These are phyloP conservation scores for Pristiophorus japonicus DNA, from an alignment of 2,113 vertebrate species.

Conservation along the genomic window DNA sequence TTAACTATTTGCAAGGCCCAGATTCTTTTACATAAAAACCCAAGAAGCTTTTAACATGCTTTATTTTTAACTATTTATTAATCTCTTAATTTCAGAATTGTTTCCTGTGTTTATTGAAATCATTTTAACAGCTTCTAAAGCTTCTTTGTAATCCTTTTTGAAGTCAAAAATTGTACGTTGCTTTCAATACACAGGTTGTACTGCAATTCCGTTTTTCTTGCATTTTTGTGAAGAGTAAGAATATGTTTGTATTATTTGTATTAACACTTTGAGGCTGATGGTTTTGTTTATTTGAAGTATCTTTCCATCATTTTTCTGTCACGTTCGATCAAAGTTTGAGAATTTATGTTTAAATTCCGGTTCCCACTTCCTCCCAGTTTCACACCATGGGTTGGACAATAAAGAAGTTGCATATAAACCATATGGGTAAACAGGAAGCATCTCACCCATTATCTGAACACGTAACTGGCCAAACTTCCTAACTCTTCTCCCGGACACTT, in stretches of 20 bases:
- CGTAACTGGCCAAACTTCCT: background rate
- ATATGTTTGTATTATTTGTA: background rate
- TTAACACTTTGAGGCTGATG: background rate
- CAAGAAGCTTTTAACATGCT: constrained; percentile 21
- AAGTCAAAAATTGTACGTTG: background rate
- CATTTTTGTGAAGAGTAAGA: background rate
- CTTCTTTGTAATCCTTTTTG: background rate
- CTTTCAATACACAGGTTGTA: background rate
- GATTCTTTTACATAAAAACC: constrained; percentile 26
- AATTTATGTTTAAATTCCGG: background rate
- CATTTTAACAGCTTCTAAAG: constrained; percentile 32
- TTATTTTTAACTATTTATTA: constrained; percentile 38
- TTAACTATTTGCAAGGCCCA: constrained; percentile 16
- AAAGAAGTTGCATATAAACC: background rate
- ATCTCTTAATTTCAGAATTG: constrained; percentile 27
- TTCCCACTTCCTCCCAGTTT: background rate
- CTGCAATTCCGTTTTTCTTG: background rate
- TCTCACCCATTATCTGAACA: background rate
- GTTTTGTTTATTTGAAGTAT: background rate
- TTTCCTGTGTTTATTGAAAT: background rate
- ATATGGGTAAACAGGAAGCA: too few relatives aligned
- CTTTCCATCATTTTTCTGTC: background rate
- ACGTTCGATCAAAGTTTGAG: background rate
- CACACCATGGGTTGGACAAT: too few relatives aligned
- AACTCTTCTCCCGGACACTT: background rate